Evolutionary conservation across 37 sponge, comb jelly and placozoan genomes (phyloP), one percentile per base, ranked within the genome.

Genomic region (Cliona cf. orientalis): DNA sequence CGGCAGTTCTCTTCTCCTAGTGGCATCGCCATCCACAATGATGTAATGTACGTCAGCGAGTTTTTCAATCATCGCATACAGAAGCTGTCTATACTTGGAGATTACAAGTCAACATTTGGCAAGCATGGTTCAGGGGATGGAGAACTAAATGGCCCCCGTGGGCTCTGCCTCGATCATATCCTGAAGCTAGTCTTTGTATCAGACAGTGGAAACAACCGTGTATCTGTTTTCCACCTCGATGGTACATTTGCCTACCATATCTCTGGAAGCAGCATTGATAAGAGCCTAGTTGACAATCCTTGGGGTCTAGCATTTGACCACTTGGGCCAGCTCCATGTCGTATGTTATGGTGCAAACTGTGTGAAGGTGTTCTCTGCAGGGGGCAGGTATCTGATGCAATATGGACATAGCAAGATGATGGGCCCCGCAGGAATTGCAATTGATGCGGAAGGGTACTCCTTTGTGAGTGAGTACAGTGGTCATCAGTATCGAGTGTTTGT

Each of bases 301-400:
- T 80, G 80, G 80, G 87, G 80, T 12, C 28, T 87, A 36, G 81
- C 87, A 35, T 74, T 87, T 53, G 87, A 74, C 41, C 40, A 40
- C 9, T 19, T 39, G 17, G 87, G 87, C 5, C 63, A 75, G 32
- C 68, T 80, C 7, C 81, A 80, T 67, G 81, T 80, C 42, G 81
- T 69, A 23, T 40, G 25, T 36, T 58, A 74, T 55, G 28, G 26
- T 5, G 32, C 35, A 29, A 55, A 61, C 44, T 68, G 45, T 14
- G 58, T 87, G 43, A 40, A 62, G 0, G 81, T 87, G 14, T 87
- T 87, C 59, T 32, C 67, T 22, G 19, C 67, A 31, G 81, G 80
- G 22, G 80, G 72, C 39, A 39, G 21, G 17, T 58, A 42, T 5
- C 26, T 66, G 42, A 44, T 12, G 9, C 34, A 55, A 43, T 84